phyloP scores from a whole-genome alignment of 2,888 invertebrate species.

The Tinea semifulvella region DNA sequence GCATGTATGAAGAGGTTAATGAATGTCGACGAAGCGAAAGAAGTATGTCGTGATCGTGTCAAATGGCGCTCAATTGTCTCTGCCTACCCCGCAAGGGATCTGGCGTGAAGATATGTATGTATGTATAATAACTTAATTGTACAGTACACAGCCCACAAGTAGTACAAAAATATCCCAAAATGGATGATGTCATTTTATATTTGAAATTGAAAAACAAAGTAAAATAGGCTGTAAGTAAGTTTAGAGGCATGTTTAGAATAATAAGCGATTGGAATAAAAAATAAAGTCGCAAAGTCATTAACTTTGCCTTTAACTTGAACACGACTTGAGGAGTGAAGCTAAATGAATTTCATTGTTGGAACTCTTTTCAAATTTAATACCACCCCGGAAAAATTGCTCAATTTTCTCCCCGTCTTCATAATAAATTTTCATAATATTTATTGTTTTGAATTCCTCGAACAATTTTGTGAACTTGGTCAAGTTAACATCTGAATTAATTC shows the following conservation, averaged over 20 bases:
- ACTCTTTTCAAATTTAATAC: conserved; percentile 11
- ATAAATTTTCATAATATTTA: not conserved
- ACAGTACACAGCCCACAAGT: no score
- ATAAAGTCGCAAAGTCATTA: not conserved
- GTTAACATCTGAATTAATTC: no score
- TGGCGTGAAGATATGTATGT: no score
- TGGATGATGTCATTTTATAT: no score
- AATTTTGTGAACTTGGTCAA: no score
- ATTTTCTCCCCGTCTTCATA: not conserved
- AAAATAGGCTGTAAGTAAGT: not conserved
- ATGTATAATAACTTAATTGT: no score
- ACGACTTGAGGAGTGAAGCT: conserved; percentile 4
- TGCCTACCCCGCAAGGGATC: no score
- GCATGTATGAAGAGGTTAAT: no score
- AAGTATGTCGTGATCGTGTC: no score
- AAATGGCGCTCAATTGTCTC: no score
- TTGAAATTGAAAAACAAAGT: not conserved
- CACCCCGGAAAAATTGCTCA: not conserved
- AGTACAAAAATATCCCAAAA: no score
- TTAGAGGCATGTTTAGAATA: not conserved
- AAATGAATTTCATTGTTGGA: conserved; percentile 9
- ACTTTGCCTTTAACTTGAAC: conserved; percentile 4
- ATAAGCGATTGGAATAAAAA: not conserved
- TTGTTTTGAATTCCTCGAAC: not conserved
- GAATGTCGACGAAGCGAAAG: no score